phyloP scores from a whole-genome alignment of 2,797 vertebrate genomes.

The Cygnus olor region DNA sequence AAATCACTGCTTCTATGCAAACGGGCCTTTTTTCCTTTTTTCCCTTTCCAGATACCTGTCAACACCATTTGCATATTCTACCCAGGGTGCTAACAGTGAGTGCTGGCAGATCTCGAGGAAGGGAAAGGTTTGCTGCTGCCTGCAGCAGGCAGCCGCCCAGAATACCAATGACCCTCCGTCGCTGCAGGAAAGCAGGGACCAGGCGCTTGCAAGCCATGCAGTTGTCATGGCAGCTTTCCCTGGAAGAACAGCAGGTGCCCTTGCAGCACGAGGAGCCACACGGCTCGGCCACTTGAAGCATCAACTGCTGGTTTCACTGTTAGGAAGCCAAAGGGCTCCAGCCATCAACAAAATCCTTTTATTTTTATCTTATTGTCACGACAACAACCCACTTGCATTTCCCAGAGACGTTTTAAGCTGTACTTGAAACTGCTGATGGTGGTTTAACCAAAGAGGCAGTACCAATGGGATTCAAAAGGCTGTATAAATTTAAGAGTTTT shows the following conservation, averaged over 20 bases:
- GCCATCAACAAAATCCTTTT: neutral
- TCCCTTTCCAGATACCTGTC: neutral
- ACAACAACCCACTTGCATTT: neutral
- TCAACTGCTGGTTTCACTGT: conserved; percentile 2
- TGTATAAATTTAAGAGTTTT: neutral
- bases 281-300: neutral
- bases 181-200: conserved; percentile 19
- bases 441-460: neutral
- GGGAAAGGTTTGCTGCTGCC: neutral
- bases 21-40: neutral
- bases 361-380: neutral
- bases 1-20: conserved; percentile 1
- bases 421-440: neutral
- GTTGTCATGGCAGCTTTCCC: conserved; percentile 76
- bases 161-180: conserved; percentile 66
- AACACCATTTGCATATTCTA: conserved; percentile 23
- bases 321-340: neutral
- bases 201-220: conserved; percentile 7
- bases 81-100: conserved; percentile 20
- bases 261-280: conserved; percentile 12
- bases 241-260: conserved; percentile 41
- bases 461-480: neutral
- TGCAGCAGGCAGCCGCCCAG: conserved; percentile 51
- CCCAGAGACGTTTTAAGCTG: neutral
- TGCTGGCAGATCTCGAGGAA: conserved; percentile 9